Evolutionary conservation across 2,113 vertebrate species (phyloP), one percentile per base, ranked within the genome.

Genomic region (Labrus mixtus): DNA sequence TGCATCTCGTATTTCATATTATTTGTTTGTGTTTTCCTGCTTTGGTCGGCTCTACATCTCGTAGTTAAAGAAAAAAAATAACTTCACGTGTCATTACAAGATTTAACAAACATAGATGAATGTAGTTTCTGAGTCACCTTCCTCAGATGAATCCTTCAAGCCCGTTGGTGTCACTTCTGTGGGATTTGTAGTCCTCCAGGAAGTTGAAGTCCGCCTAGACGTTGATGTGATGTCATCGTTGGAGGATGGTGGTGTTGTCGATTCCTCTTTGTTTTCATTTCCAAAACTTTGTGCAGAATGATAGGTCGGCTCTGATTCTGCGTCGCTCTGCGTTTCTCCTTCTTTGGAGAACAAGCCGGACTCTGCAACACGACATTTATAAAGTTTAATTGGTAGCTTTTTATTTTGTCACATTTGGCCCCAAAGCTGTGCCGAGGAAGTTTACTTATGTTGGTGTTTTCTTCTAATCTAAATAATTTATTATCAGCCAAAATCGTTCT

Each of bases 131-230:
- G 46, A 0, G 1, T 62, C 50, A 67, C 58, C 80, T 67, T 45
- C 76, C 22, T 79, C 72, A 0, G 79, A 73, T 0, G 54, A 55
- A 23, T 68, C 64, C 2, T 56, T 17, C 45, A 3, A 6, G 0
- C 57, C 22, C 0, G 53, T 8, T 6, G 58, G 8, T 0, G 59
- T 48, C 11, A 6, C 9, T 16, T 36, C 51, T 41, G 16, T 75
- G 68, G 78, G 55, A 77, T 0, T 59, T 43, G 74, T 63, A 51
- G 73, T 77, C 41, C 15, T 83, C 2, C 6, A 57, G 23, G 15
- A 6, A 45, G 59, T n/a, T 55, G 70, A 65, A 62, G 72, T 63
- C 41, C 0, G 29, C 36, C 1, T 1, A 0, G 0, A 11, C 2
- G 48, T n/a, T 33, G 29, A 33, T 17, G 67, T 46, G 20, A 20